Evolutionary conservation across 35 echinoderm and acorn worm species (phyloP).

Genomic region (Nesometra sesokonis): DNA sequence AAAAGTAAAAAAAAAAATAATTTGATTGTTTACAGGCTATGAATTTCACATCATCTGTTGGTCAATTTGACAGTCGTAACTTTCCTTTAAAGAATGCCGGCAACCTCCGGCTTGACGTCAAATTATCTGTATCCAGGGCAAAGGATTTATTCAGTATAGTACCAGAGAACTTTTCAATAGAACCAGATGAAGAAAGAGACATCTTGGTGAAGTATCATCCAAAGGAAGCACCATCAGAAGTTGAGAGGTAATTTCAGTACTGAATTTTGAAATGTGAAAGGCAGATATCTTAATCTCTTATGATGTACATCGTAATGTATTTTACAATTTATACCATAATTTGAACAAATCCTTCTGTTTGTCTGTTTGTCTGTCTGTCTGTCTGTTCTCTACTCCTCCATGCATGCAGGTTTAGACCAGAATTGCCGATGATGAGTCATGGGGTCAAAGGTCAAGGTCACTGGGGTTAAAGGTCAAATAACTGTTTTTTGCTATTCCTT

Average conservation of each 20-base stretch:
- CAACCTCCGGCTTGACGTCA: constrained; percentile 42
- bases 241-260: constrained; percentile 74
- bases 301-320: too few species aligned
- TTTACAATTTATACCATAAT: too few species aligned
- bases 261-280: too few species aligned
- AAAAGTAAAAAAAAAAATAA: not conserved
- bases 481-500: too few species aligned
- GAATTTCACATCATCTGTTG: constrained; percentile 32
- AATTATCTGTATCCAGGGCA: constrained; percentile 30
- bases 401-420: too few species aligned
- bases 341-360: too few species aligned
- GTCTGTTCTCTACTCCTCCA: not conserved
- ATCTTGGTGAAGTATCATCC: constrained; percentile 63
- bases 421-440: too few species aligned
- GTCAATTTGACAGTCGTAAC: constrained; percentile 26
- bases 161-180: constrained; percentile 34
- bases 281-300: too few species aligned
- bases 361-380: too few species aligned
- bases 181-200: constrained; percentile 56
- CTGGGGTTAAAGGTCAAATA: too few species aligned
- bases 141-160: constrained; percentile 46
- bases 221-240: constrained; percentile 40
- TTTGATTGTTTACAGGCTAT: not conserved
- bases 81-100: constrained; percentile 79
- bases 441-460: too few species aligned